phyloP scores from a whole-genome alignment of 2,797 vertebrate species.

The Karalla daura region DNA sequence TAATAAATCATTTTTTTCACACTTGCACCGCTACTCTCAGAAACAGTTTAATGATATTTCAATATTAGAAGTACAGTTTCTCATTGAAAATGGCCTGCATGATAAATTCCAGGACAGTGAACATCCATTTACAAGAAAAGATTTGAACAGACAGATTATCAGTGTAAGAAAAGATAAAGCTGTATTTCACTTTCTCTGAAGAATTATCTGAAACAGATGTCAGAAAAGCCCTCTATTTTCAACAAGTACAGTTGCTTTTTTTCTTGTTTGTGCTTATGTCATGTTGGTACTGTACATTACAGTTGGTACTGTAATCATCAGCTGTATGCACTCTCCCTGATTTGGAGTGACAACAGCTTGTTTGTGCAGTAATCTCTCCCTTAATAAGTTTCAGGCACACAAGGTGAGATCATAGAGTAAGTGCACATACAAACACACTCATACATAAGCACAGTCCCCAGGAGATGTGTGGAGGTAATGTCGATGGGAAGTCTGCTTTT shows the following conservation, averaged over 20 bases:
- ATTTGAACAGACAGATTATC: constrained; percentile 63
- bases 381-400: constrained; percentile 86
- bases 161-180: constrained; percentile 47
- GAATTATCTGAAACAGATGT: constrained; percentile 73
- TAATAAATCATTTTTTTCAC: constrained; percentile 32
- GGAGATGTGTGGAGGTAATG: constrained; percentile 70
- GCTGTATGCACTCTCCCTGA: constrained; percentile 29
- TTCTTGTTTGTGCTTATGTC: constrained; percentile 38
- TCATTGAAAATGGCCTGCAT: constrained; percentile 41
- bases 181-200: constrained; percentile 48
- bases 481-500: constrained; percentile 83
- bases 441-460: constrained; percentile 37
- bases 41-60: constrained; percentile 39
- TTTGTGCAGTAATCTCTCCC: constrained; percentile 77
- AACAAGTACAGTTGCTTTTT: constrained; percentile 33
- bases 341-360: constrained; percentile 69
- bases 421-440: constrained; percentile 58
- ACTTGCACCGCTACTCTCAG: constrained; percentile 5
- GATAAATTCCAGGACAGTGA: constrained; percentile 60
- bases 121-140: constrained; percentile 62
- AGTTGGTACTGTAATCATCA: constrained; percentile 49
- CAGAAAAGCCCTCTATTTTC: constrained; percentile 36
- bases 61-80: constrained; percentile 47
- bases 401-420: constrained; percentile 83
- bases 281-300: constrained; percentile 46